Evolutionary conservation across 1,140 invertebrate species (phyloP).

Genomic region (Maconellicoccus hirsutus): DNA sequence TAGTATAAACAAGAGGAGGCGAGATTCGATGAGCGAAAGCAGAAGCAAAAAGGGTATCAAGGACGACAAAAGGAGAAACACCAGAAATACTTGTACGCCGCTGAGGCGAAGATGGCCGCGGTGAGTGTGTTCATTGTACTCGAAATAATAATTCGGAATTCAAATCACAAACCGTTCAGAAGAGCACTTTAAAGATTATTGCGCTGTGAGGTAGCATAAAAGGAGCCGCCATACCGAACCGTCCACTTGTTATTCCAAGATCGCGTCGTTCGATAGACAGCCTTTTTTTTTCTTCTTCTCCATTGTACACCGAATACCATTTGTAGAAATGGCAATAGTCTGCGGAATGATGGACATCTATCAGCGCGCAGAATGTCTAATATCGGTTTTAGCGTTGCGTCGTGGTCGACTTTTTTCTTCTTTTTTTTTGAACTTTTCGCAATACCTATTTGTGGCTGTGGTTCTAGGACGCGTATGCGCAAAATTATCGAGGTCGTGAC

Average conservation of each 20-base stretch:
- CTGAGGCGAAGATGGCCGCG: neutral
- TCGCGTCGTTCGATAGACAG: conserved; percentile 14
- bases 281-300: neutral
- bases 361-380: conserved; percentile 11
- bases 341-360: neutral
- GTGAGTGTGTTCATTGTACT: neutral
- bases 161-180: conserved; percentile 10
- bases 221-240: conserved; percentile 16
- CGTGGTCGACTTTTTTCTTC: no score
- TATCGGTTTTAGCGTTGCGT: no score
- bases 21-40: no score
- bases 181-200: conserved; percentile 20
- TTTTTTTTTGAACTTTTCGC: no score
- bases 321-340: conserved; percentile 4
- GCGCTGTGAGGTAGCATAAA: conserved; percentile 12
- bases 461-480: no score
- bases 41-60: conserved; percentile 6
- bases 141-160: conserved; percentile 22
- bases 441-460: no score
- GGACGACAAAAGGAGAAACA: conserved; percentile 2
- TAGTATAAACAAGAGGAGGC: no score
- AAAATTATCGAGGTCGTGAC: no score
- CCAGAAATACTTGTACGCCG: neutral
- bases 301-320: conserved; percentile 18
- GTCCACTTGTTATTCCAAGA: conserved; percentile 20